Conservation (phyloP, 1,140 invertebrate species). For the Drosophila kikkawai region DNA sequence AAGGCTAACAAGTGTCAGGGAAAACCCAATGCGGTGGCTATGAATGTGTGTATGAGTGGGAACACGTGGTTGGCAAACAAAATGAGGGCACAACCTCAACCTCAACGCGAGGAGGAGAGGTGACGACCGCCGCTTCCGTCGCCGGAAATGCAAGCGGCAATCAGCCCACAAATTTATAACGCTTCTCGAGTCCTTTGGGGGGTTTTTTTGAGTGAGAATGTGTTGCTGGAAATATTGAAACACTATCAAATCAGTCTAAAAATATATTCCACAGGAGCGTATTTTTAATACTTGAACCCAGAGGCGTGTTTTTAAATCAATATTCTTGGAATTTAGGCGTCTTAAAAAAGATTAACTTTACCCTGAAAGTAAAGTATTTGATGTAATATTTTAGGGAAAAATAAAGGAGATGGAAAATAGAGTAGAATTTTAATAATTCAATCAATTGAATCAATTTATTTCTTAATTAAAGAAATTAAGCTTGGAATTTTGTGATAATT, state of each 20-base stretch:
- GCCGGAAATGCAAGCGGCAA: slow-evolving; percentile 74
- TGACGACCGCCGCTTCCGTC: slow-evolving; percentile 34
- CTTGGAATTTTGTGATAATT: too few relatives aligned
- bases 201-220: not conserved
- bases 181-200: slow-evolving; percentile 12
- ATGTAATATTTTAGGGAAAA: too few relatives aligned
- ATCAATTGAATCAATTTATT: too few relatives aligned
- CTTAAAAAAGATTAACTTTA: too few relatives aligned
- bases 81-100: slow-evolving; percentile 52
- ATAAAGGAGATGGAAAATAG: too few relatives aligned
- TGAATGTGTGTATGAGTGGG: slow-evolving; percentile 23
- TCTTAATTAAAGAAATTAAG: not conserved
- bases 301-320: not conserved
- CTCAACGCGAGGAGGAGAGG: slow-evolving; percentile 11
- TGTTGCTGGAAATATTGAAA: slow-evolving; percentile 4
- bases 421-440: too few relatives aligned
- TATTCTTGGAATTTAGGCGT: not conserved
- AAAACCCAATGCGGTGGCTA: slow-evolving; percentile 28
- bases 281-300: not conserved
- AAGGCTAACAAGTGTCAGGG: slow-evolving; percentile 69
- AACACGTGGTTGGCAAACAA: slow-evolving; percentile 37
- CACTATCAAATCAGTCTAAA: slow-evolving; percentile 12
- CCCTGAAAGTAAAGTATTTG: not conserved
- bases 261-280: not conserved
- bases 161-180: slow-evolving; percentile 68